Base-by-base conservation (phyloP, 2,113 vertebrate genomes). In the Gallinago media region DNA sequence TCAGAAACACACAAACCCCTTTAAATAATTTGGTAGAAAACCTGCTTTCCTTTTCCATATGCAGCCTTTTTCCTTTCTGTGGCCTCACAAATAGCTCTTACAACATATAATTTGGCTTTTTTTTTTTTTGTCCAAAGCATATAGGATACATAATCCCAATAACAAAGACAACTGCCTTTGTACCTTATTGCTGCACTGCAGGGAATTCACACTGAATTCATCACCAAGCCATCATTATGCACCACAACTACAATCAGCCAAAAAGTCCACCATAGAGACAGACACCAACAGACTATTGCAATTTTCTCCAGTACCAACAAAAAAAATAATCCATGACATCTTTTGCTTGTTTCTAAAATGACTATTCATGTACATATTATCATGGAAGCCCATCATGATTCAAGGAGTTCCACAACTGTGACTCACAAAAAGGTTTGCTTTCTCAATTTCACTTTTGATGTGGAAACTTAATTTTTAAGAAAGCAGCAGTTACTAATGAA, bases 21-120 rank as follows among this genome's bases (percentile, higher is more conserved):
- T 74, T 70, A 87, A 88, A 94, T 91, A 92, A 94, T 81, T 81
- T n/a, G 22, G 36, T 46, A 70, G 70, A 71, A 91, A 94, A 74
- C 63, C 18, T 56, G n/a, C 14, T 74, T 38, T 83, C 32, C 32
- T 77, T 71, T 78, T 74, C 52, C n/a, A 42, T 14, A 49, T 9
- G 31, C 26, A 95, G 20, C 5, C 32, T 26, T 9, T 40, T 94
- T 81, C 42, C 22, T 67, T 66, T 77, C 32, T 25, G 17, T 4
- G 3, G 31, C 50, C 38, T 61, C 9, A 44, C 3, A 49, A 73
- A 67, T 14, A 49, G 32, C 15, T 88, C 59, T 59, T 50, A 70
- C 8, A 59, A 44, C 11, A 61, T 2, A 66, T 3, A 44, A 40
- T 36, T 78, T 72, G 26, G 0, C 21, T 77, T 75, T 78, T 25